These are phyloP conservation scores for Xiphophorus birchmanni DNA, from an alignment of 2,797 vertebrate species.

Conservation along the genomic window DNA sequence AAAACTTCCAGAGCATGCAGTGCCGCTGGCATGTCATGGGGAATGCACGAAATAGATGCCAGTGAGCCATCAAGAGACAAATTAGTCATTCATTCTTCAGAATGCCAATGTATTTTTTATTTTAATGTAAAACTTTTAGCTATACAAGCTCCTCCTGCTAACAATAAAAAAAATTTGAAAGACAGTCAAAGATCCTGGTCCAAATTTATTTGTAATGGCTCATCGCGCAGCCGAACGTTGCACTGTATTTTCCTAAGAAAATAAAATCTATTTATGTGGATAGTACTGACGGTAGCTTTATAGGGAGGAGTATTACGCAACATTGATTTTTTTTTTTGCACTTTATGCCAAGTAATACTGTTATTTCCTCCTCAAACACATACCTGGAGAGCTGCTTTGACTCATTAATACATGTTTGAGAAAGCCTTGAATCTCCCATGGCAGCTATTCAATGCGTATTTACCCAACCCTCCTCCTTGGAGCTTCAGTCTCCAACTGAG, in stretches of 20 bases:
- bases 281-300: not conserved
- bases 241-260: not conserved
- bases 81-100: not conserved
- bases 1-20: not conserved
- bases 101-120: not conserved
- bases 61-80: not conserved
- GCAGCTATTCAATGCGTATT: too few relatives aligned
- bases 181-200: not conserved
- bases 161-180: not conserved
- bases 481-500: too few relatives aligned
- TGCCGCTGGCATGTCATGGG: not conserved
- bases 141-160: not conserved
- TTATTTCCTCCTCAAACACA: too few relatives aligned
- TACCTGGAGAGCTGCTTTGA: too few relatives aligned
- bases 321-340: too few relatives aligned
- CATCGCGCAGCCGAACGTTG: not conserved
- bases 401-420: too few relatives aligned
- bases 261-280: not conserved
- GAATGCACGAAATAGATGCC: not conserved
- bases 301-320: too few relatives aligned
- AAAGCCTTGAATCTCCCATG: too few relatives aligned
- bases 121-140: not conserved
- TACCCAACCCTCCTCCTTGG: too few relatives aligned
- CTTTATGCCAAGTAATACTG: too few relatives aligned
- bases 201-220: not conserved